Conservation (phyloP, 2,888 invertebrate species). For the Harpalus rufipes region DNA sequence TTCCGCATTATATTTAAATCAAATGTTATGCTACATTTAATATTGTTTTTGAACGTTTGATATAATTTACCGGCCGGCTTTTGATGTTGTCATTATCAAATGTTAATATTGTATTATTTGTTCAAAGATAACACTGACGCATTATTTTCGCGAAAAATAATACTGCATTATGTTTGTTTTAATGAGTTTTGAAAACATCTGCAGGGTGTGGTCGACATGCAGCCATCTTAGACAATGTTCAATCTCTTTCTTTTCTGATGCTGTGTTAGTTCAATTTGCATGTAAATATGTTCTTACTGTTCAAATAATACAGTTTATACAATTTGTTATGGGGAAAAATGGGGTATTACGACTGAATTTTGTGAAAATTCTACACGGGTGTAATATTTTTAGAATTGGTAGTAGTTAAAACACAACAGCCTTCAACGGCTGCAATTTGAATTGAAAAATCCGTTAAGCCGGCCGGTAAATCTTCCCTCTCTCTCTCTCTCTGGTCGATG, state of each 20-base stretch:
- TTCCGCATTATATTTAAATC: background rate
- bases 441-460: conserved; percentile 64
- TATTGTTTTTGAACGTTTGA: background rate
- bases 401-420: conserved; percentile 43
- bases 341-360: conserved; percentile 8
- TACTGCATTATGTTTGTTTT: conserved; percentile 35
- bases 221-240: conserved; percentile 58
- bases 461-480: conserved; percentile 55
- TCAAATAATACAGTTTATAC: background rate
- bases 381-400: conserved; percentile 25
- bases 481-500: conserved; percentile 37
- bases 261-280: background rate
- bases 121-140: conserved; percentile 27
- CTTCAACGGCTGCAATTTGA: conserved; percentile 57
- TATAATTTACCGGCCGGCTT: conserved; percentile 29
- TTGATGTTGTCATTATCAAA: conserved; percentile 32
- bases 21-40: background rate
- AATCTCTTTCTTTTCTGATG: background rate
- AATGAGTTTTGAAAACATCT: conserved; percentile 52
- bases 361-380: background rate
- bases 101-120: conserved; percentile 10
- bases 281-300: background rate
- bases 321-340: background rate
- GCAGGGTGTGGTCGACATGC: conserved; percentile 63
- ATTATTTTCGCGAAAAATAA: background rate